Conservation (phyloP, 2,888 invertebrate genomes). For the Diadegma fenestrale region DNA sequence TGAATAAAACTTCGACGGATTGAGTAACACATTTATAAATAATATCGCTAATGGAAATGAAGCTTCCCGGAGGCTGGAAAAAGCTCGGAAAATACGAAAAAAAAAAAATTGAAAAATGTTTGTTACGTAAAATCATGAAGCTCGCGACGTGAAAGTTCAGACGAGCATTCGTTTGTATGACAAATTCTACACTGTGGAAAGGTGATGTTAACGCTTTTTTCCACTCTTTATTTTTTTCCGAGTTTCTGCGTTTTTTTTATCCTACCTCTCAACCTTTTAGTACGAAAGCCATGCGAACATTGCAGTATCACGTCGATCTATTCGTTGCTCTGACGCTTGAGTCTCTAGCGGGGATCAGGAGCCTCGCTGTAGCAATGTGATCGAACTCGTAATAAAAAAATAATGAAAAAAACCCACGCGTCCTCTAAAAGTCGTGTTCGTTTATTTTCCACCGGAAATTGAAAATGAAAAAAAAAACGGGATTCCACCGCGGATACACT, state of each 20-base stretch:
- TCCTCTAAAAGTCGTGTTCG: slow-evolving; percentile 45
- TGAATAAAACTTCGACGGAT: background rate
- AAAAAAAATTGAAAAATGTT: background rate
- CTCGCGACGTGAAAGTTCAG: background rate
- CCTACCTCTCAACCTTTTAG: background rate
- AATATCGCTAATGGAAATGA: too few species aligned
- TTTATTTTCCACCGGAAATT: slow-evolving; percentile 65
- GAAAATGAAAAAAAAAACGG: slow-evolving; percentile 48
- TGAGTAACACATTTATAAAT: too few species aligned
- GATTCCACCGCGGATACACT: background rate
- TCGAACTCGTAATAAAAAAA: slow-evolving; percentile 49
- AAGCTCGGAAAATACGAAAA: background rate
- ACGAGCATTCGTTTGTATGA: background rate
- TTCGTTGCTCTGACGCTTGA: background rate
- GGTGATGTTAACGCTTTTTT: background rate
- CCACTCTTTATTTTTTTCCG: background rate
- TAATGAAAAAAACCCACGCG: slow-evolving; percentile 2
- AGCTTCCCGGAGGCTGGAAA: too few species aligned
- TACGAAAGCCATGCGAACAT: slow-evolving; percentile 7
- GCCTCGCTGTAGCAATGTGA: slow-evolving; percentile 13
- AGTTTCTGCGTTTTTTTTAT: background rate
- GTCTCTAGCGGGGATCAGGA: slow-evolving; percentile 10
- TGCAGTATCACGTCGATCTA: slow-evolving; percentile 7
- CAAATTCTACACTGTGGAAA: slow-evolving; percentile 1
- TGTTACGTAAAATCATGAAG: background rate